Conservation (phyloP, 2,113 vertebrate species). For the Notarius quadriscutis region DNA sequence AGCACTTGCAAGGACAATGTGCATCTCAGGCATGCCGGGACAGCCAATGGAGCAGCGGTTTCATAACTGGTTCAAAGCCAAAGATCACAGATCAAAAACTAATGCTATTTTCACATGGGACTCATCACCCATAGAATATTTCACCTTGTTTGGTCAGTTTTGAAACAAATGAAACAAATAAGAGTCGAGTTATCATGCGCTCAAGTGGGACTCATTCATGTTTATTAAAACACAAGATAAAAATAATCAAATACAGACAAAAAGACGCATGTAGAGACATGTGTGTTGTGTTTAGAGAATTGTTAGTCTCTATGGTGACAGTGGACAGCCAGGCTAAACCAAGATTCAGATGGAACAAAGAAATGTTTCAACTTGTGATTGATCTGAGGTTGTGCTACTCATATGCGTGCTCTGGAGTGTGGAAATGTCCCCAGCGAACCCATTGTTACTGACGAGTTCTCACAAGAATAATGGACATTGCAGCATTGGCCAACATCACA, state of each 20-base stretch:
- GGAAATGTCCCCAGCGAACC: constrained; percentile 46
- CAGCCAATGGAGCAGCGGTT: constrained; percentile 49
- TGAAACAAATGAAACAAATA: constrained; percentile 21
- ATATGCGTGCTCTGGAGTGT: constrained; percentile 23
- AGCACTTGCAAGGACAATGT: constrained; percentile 60
- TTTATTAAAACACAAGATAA: constrained; percentile 12
- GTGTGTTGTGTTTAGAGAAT: background rate
- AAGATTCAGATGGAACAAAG: constrained; percentile 30
- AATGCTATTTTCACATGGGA: constrained; percentile 35
- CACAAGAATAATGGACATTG: constrained; percentile 43
- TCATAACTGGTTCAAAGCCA: constrained; percentile 27
- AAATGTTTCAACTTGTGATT: constrained; percentile 35
- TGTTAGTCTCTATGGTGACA: constrained; percentile 28
- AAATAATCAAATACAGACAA: constrained; percentile 5
- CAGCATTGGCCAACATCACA: constrained; percentile 32
- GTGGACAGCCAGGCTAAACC: background rate
- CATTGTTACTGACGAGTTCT: constrained; percentile 31
- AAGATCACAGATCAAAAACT: constrained; percentile 32
- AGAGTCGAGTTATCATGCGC: constrained; percentile 33
- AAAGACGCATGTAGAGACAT: background rate
- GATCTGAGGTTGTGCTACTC: constrained; percentile 28
- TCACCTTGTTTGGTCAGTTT: constrained; percentile 35
- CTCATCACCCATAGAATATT: constrained; percentile 28
- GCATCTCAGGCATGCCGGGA: constrained; percentile 58
- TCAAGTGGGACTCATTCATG: constrained; percentile 11